phyloP scores from a whole-genome alignment of 1,140 invertebrate genomes.

The Bombus superbus region DNA sequence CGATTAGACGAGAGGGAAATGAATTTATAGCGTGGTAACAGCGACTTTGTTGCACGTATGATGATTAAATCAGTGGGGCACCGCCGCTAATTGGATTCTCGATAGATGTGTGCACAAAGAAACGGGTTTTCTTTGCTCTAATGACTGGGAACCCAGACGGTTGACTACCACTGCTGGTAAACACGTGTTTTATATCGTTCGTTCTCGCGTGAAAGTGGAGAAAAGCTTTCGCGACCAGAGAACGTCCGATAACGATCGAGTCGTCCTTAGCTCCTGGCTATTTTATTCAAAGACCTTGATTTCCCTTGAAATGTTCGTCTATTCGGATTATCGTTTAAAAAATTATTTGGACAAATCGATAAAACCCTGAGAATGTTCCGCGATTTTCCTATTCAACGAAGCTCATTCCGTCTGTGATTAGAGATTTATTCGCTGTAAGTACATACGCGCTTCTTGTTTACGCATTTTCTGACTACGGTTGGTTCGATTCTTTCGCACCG shows the following conservation, averaged over 20 bases:
- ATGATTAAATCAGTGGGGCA: not conserved
- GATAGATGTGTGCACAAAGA: not conserved
- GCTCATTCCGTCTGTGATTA: not conserved
- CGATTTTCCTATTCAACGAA: not conserved
- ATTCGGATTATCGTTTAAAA: not conserved
- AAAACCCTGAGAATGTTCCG: not conserved
- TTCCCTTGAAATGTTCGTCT: not conserved
- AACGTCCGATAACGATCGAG: conserved; percentile 6
- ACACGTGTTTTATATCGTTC: conserved; percentile 23
- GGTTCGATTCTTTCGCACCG: not conserved
- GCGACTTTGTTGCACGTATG: too few relatives aligned
- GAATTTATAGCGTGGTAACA: conserved; percentile 11
- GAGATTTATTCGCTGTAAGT: not conserved
- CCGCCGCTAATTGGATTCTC: not conserved
- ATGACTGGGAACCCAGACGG: conserved; percentile 5
- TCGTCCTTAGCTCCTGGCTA: not conserved
- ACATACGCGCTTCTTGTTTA: not conserved
- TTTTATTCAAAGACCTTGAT: not conserved
- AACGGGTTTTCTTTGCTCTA: not conserved
- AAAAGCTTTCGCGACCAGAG: conserved; percentile 43
- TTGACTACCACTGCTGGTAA: conserved; percentile 30
- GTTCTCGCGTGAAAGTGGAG: conserved; percentile 54
- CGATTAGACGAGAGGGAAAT: not conserved
- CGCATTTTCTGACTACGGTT: not conserved
- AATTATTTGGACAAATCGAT: too few relatives aligned